phyloP scores from a whole-genome alignment of 2,797 vertebrate species.

The Kryptolebias ocellatus region DNA sequence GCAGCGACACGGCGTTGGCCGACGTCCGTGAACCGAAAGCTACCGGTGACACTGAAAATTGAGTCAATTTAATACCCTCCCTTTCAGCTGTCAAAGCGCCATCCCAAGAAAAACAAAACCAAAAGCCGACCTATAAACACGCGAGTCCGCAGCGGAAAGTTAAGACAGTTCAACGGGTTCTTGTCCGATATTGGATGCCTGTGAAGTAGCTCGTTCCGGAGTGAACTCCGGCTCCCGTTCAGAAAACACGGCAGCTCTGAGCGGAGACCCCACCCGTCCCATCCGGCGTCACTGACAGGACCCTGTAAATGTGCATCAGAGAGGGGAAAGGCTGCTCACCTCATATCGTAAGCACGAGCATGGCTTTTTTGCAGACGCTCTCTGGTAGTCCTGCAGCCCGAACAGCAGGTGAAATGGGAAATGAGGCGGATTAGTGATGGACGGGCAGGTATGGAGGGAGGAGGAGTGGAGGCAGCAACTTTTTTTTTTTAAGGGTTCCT shows the following conservation, averaged over 20 bases:
- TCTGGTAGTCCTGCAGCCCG: slow-evolving; percentile 10
- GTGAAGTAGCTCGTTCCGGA: background rate
- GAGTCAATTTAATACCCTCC: no score
- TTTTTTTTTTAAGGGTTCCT: no score
- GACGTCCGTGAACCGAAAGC: no score
- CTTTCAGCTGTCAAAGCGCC: no score
- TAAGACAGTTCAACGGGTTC: no score
- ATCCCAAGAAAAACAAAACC: no score
- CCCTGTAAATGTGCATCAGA: no score
- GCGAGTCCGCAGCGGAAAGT: no score
- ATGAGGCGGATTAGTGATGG: slow-evolving; percentile 72
- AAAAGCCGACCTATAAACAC: no score
- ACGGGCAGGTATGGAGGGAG: slow-evolving; percentile 9
- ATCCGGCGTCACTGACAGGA: background rate
- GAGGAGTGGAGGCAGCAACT: background rate
- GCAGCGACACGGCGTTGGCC: no score
- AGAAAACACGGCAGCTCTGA: background rate
- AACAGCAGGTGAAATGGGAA: slow-evolving; percentile 44
- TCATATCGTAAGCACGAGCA: slow-evolving; percentile 24
- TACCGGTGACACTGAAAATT: no score
- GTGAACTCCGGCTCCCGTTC: background rate
- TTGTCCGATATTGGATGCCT: slow-evolving; percentile 21
- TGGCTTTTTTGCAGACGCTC: slow-evolving; percentile 8
- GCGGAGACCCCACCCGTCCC: no score
- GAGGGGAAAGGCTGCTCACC: slow-evolving; percentile 49